Conservation (phyloP, 2,888 invertebrate genomes). For the Miltochrista miniata region DNA sequence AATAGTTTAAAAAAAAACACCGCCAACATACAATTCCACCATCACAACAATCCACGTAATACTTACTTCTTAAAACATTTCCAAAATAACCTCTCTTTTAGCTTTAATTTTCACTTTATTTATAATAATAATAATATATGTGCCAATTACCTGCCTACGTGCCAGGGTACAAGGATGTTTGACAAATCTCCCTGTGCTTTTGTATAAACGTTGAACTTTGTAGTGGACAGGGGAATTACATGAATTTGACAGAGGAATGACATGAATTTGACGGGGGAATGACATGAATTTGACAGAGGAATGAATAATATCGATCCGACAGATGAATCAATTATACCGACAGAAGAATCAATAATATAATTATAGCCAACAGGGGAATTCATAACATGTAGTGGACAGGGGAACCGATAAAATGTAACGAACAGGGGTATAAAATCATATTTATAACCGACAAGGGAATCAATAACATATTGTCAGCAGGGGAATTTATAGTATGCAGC, state of each 20-base stretch:
- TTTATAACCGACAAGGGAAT: neutral
- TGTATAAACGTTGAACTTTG: neutral
- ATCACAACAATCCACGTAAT: constrained; percentile 1
- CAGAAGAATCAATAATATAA: neutral
- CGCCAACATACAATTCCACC: neutral
- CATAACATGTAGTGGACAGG: neutral
- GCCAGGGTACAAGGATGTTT: constrained; percentile 22
- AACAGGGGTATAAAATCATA: too few species aligned
- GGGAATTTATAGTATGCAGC: too few species aligned
- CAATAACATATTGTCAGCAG: too few species aligned
- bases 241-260: neutral
- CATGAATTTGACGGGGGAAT: neutral
- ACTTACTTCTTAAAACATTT: constrained; percentile 36
- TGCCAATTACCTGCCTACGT: constrained; percentile 35
- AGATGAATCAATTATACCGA: neutral
- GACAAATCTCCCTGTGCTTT: constrained; percentile 5
- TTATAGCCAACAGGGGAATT: neutral
- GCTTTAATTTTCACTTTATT: constrained; percentile 24
- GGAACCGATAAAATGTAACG: neutral
- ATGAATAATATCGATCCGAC: neutral
- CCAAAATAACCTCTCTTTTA: constrained; percentile 50
- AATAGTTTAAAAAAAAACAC: constrained; percentile 5
- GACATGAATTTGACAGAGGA: neutral
- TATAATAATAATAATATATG: constrained; percentile 28
- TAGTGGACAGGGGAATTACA: constrained; percentile 1